Evolutionary conservation across 1,140 invertebrate genomes (phyloP), one percentile per base, ranked within the genome.

Genomic region (Formica selysi): DNA sequence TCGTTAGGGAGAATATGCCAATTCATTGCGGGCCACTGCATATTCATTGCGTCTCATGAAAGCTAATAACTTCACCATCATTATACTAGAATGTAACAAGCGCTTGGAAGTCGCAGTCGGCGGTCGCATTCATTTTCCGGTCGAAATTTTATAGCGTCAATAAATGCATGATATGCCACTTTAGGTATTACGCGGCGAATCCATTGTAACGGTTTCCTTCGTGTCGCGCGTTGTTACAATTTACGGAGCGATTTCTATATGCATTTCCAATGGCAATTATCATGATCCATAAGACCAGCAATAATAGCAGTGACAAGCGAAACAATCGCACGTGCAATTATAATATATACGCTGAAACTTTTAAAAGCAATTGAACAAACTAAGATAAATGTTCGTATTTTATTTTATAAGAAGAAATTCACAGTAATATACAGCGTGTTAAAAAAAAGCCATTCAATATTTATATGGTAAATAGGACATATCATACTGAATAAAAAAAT

Each of bases 121-220:
- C 48, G 32, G 79, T 61, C 76, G 87, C 89, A 93, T 93, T 93
- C 91, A 93, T 93, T 92, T 92, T 91, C 68, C 62, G 32, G 26
- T 7, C 32, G 88, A 90, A 70, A 87, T 26, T 89, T 81, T 26
- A 68, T 32, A 79, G 59, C 86, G 59, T 76, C 86, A 81, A 91
- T 89, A 83, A 91, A 79, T 54, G 71, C 83, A 62, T 90, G 91
- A 91, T 87, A 44, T 59, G 89, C 88, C 74, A 85, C 54, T 90
- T 90, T 87, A 48, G 59, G 6, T 86, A 74, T 91, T 90, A 92
- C 91, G 68, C 74, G 74, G 91, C 87, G 87, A 89, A 93, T 89
- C 67, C 74, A 91, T 93, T 91, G 92, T 93, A 67, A 73, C 19
- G 71, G 54, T 38, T 57, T 61, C 36, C 57, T 32, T 36, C 54